Evolutionary conservation across 2,113 vertebrate genomes (phyloP).

Genomic region (Hiodon alosoides): DNA sequence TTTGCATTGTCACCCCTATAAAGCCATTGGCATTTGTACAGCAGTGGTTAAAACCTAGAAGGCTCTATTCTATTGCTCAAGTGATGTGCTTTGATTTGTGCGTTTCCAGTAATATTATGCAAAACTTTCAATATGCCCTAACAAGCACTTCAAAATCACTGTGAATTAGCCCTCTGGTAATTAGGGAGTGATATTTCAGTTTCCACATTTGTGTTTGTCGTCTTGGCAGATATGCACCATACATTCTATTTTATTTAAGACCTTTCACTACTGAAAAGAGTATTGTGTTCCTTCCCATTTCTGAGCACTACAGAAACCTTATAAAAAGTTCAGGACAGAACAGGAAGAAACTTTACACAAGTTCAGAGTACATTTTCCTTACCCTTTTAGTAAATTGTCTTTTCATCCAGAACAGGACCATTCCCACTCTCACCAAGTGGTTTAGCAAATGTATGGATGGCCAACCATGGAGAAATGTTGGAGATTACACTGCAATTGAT

Average conservation of each 20-base stretch:
- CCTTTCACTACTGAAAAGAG: too few relatives aligned
- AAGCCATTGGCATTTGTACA: slow-evolving; percentile 37
- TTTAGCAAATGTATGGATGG: too few relatives aligned
- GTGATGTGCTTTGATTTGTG: slow-evolving; percentile 63
- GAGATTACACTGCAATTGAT: too few relatives aligned
- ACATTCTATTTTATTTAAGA: neutral
- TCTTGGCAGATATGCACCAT: neutral
- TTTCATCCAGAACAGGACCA: too few relatives aligned
- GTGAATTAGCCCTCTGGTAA: neutral
- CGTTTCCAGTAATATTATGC: slow-evolving; percentile 42
- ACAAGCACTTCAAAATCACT: neutral
- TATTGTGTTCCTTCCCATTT: too few relatives aligned
- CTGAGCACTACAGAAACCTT: too few relatives aligned
- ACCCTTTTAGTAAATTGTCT: too few relatives aligned
- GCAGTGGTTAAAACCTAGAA: slow-evolving; percentile 30
- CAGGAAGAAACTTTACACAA: too few relatives aligned
- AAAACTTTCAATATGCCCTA: neutral
- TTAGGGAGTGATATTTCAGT: slow-evolving; percentile 51
- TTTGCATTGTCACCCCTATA: slow-evolving; percentile 51
- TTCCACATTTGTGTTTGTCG: slow-evolving; percentile 25
- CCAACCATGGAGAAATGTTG: too few relatives aligned
- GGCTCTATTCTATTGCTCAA: slow-evolving; percentile 60
- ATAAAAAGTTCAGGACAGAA: too few relatives aligned
- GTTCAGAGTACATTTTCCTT: too few relatives aligned
- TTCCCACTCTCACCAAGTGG: neutral